Percentiles rank a stretch among this genome's conserved stretches.
Conservation (phyloP, 2,888 invertebrate genomes). For the Pyrocoelia pectoralis region DNA sequence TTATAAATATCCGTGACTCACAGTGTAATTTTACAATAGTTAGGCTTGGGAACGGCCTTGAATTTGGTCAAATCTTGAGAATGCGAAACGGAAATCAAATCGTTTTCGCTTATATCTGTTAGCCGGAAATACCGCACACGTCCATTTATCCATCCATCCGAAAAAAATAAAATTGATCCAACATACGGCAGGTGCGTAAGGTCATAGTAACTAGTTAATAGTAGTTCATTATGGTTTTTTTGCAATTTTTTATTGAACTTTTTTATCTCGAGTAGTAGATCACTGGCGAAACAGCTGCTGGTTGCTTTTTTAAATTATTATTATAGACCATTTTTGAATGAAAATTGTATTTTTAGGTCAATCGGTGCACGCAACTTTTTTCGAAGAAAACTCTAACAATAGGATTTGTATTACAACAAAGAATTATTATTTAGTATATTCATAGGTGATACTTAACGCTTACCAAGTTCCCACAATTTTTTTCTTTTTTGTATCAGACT, state of each 20-base stretch:
- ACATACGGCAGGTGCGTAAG: slow-evolving; percentile 34
- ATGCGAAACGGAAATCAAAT: slow-evolving; percentile 39
- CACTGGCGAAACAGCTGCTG: slow-evolving; percentile 26
- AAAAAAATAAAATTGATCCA: slow-evolving; percentile 29
- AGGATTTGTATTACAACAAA: not conserved
- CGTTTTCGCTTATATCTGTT: slow-evolving; percentile 26
- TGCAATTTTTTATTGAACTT: slow-evolving; percentile 25
- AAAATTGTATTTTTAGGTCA: slow-evolving; percentile 29
- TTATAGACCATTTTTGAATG: slow-evolving; percentile 18
- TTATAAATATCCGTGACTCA: slow-evolving; percentile 29
- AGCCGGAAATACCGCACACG: slow-evolving; percentile 38
- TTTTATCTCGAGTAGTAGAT: slow-evolving; percentile 29
- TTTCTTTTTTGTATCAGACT: no score
- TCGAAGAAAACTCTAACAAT: not conserved
- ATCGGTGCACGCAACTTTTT: slow-evolving; percentile 14
- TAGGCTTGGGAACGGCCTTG: slow-evolving; percentile 33
- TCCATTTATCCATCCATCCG: slow-evolving; percentile 29
- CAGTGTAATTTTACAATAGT: slow-evolving; percentile 24
- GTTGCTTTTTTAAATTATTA: slow-evolving; percentile 19
- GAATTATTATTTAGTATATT: not conserved
- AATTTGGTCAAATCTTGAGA: slow-evolving; percentile 32
- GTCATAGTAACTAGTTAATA: slow-evolving; percentile 30
- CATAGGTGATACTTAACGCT: no score
- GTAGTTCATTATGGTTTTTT: slow-evolving; percentile 30
- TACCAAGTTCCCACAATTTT: no score